Base-by-base conservation (phyloP, 2,113 vertebrate genomes). In the Cariama cristata region DNA sequence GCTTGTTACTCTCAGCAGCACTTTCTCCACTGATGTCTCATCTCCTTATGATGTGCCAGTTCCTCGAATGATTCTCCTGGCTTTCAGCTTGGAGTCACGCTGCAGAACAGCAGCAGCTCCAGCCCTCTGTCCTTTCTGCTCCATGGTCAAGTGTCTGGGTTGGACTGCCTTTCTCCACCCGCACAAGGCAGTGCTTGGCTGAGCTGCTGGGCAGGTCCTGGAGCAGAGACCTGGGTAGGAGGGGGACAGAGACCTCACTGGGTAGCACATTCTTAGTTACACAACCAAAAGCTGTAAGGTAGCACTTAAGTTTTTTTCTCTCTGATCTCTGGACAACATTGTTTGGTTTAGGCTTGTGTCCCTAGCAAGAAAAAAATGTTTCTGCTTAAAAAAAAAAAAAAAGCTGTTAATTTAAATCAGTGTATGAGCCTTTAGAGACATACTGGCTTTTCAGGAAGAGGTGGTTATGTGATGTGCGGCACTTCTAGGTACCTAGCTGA, bases 101-200 rank as follows among this genome's bases (percentile, higher is more conserved):
- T 67, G 71, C 56, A 63, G 67, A 87, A 69, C 38, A 68, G 62
- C 0, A 3, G 63, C 91, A 85, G 69, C 69, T 88, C 73, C 66
- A 73, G 77, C 60, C 55, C 77, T 84, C 81, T 72, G 62, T 49
- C 69, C 44, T 18, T 50, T 40, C 64, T 87, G 76, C 63, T 77
- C 44, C 1, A 0, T 33, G 38, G 12, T 5, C 3, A 9, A 30
- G 47, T 47, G 32, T 59, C 26, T 76, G 0, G 2, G 52, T 15
- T 35, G 38, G 20, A 50, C 52, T 49, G 59, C 72, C 22, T 33
- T 72, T 60, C 11, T 73, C 18, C 10, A 4, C 18, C 22, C 38
- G 67, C 53, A 26, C 53, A 9, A 23, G 53, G 69, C 85, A 56
- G 38, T 32, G 69, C 30, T 67, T 32, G 42, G 33, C 76, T 69